Percentiles rank a stretch among this genome's conserved stretches.
phyloP scores from a whole-genome alignment of 35 echinoderm and acorn worm species.

The Holothuria glaberrima region DNA sequence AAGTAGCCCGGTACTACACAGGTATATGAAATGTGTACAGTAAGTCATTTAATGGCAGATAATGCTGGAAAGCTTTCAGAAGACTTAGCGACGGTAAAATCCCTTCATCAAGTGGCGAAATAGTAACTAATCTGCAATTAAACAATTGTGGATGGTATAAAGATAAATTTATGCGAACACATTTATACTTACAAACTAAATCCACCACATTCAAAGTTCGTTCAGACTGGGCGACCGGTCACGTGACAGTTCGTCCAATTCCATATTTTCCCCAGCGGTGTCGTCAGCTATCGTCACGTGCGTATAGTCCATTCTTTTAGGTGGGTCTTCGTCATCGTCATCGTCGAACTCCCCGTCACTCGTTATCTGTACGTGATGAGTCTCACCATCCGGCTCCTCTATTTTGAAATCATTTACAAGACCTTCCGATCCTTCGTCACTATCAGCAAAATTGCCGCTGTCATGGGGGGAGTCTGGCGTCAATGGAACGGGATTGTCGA shows the following conservation, averaged over 20 bases:
- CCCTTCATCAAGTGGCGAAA: no score
- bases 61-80: no score
- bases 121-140: no score
- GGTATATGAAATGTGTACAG: no score
- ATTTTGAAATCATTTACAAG: slow-evolving; percentile 57
- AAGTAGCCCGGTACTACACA: no score
- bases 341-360: neutral
- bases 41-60: no score
- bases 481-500: slow-evolving; percentile 13
- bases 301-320: neutral
- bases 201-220: slow-evolving; percentile 19
- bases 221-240: slow-evolving; percentile 33
- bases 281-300: slow-evolving; percentile 49
- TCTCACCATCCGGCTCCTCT: slow-evolving; percentile 28
- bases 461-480: slow-evolving; percentile 37
- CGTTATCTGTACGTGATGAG: neutral
- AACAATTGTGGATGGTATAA: no score
- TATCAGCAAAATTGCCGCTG: slow-evolving; percentile 24
- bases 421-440: slow-evolving; percentile 1
- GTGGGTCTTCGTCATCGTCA: slow-evolving; percentile 14
- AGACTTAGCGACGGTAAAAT: no score
- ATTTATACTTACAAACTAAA: no score
- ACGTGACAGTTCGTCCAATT: slow-evolving; percentile 44
- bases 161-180: no score
- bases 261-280: slow-evolving; percentile 19